Conservation (phyloP, 2,888 invertebrate species). For the Pherbina coryleti region DNA sequence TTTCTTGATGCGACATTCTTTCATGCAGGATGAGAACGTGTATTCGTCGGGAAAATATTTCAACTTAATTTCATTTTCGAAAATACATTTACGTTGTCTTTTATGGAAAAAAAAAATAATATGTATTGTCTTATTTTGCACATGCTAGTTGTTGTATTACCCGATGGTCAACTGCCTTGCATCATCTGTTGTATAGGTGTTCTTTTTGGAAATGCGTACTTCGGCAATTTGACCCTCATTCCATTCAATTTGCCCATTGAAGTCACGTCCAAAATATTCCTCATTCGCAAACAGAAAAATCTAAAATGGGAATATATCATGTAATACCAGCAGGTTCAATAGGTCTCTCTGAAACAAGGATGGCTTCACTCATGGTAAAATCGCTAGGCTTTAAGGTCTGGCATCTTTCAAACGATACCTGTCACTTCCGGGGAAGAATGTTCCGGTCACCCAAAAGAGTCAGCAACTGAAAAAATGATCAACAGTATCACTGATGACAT, state of each 20-base stretch:
- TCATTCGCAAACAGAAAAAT: conserved; percentile 75
- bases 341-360: too few species aligned
- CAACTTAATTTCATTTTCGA: conserved; percentile 76
- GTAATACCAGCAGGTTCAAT: too few species aligned
- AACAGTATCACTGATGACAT: too few species aligned
- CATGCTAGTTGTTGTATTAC: conserved; percentile 42
- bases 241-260: conserved; percentile 80
- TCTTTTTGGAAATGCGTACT: conserved; percentile 76
- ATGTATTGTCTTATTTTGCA: not conserved
- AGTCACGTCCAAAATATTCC: conserved; percentile 79
- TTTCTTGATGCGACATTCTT: conserved; percentile 76
- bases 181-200: conserved; percentile 82
- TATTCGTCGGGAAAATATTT: conserved; percentile 74
- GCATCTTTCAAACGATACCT: too few species aligned
- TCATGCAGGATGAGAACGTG: conserved; percentile 81
- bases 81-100: conserved; percentile 80
- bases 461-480: too few species aligned
- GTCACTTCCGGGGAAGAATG: too few species aligned
- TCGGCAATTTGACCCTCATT: conserved; percentile 69
- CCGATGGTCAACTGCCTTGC: conserved; percentile 76
- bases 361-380: too few species aligned
- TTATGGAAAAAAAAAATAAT: conserved; percentile 1
- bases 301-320: conserved; percentile 46
- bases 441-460: too few species aligned
- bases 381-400: too few species aligned